Conservation (phyloP, 53 echinoderm and acorn worm species). For the Henricia sp. region DNA sequence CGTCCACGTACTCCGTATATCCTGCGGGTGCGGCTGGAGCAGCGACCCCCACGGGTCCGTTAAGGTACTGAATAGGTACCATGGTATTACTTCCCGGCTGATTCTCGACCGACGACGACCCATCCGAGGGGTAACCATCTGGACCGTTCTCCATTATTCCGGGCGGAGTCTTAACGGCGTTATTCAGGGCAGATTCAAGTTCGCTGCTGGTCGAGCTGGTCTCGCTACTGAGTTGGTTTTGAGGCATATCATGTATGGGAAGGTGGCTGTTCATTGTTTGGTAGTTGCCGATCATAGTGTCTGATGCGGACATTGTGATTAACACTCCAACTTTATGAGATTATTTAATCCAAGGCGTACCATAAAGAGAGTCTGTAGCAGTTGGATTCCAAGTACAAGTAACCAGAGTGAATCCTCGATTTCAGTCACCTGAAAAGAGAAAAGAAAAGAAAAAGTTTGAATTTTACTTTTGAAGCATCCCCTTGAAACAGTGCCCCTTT, state of each 20-base stretch:
- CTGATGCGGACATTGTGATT: slow-evolving; percentile 77
- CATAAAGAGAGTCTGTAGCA: background rate
- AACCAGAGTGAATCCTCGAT: no score
- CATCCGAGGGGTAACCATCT: slow-evolving; percentile 86
- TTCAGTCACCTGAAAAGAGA: slow-evolving; percentile 20
- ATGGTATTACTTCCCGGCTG: slow-evolving; percentile 33
- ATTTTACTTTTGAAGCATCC: no score
- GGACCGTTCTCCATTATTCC: slow-evolving; percentile 80
- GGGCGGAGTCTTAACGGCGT: slow-evolving; percentile 76
- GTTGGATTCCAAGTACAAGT: slow-evolving; percentile 1
- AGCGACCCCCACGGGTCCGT: slow-evolving; percentile 56
- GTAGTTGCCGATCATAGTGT: slow-evolving; percentile 71
- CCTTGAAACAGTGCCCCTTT: no score
- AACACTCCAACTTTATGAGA: background rate
- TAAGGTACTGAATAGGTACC: slow-evolving; percentile 59
- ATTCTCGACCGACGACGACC: slow-evolving; percentile 69
- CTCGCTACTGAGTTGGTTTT: slow-evolving; percentile 82
- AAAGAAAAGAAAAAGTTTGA: background rate
- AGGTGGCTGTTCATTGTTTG: slow-evolving; percentile 74
- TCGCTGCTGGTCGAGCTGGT: slow-evolving; percentile 95
- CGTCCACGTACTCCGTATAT: slow-evolving; percentile 62
- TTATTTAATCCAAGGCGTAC: background rate
- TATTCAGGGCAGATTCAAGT: slow-evolving; percentile 63
- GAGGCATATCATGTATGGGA: slow-evolving; percentile 72
- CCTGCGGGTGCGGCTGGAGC: slow-evolving; percentile 10